Base-by-base conservation (phyloP, 1,140 invertebrate genomes). In the Procambarus virginalis region DNA sequence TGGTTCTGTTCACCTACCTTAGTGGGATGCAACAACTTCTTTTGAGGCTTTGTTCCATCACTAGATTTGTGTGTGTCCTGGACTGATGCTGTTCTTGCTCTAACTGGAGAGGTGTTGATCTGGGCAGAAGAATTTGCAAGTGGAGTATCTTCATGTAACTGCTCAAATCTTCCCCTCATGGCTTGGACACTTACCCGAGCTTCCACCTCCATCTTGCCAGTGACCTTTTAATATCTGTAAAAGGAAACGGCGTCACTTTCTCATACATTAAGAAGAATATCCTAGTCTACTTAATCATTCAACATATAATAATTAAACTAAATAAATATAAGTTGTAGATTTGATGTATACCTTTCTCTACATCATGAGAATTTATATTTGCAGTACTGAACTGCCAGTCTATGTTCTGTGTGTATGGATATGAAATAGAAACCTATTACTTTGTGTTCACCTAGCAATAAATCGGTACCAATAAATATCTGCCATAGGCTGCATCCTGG, bases 111-210 rank as follows among this genome's bases (percentile, higher is more conserved):
- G 3, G 73, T 48, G 20, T 17, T 22, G 34, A 34, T 22, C 49
- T 80, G 49, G 3, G 79, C n/a, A 48, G 64, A 49, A 17, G 79
- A 22, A 68, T 60, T n/a, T 6, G n/a, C 34, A 4, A 78, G 22
- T 22, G 80, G 51, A 34, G 20, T 49, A 6, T 83, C 87, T 51
- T 89, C 87, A 51, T 83, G 76, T 17, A 68, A 73, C 75, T 89
- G 87, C 58, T 89, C 87, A 84, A 89, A 89, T 22, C 58, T 58
- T n/a, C 82, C 87, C 75, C 75, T 84, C 70, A 83, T 84, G 46
- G 87, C 87, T 45, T 89, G 87, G 22, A 89, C 87, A 70, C 81
- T 89, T 51, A 89, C 81, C 17, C 87, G 34, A n/a, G 87, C 70
- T 49, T 89, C 87, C 70, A 89, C 87, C 81, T 83, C 87, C 87